Evolutionary conservation across 2,888 invertebrate species (phyloP).

Genomic region (Melipona bicolor): DNA sequence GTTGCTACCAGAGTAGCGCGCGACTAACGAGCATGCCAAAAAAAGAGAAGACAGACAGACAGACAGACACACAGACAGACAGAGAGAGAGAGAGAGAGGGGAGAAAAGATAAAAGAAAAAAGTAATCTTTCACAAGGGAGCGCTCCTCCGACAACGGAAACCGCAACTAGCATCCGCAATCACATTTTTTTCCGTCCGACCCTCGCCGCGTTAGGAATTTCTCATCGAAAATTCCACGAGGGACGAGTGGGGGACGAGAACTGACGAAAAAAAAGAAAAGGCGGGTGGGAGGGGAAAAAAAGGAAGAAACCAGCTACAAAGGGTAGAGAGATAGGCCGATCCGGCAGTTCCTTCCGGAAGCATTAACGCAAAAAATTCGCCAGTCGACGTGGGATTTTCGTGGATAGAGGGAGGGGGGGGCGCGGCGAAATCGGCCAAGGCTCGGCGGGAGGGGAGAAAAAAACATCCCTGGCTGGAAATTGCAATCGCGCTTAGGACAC

Average conservation of each 20-base stretch:
- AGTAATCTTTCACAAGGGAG: constrained; percentile 37
- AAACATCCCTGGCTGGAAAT: constrained; percentile 62
- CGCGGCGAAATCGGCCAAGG: constrained; percentile 34
- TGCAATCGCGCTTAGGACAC: constrained; percentile 73
- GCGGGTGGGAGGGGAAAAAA: background rate
- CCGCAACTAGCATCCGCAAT: constrained; percentile 58
- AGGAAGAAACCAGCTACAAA: constrained; percentile 34
- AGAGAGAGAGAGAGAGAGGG: background rate
- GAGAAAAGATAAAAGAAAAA: constrained; percentile 5
- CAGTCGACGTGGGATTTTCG: constrained; percentile 26
- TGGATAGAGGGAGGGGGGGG: constrained; percentile 5
- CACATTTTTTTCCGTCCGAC: constrained; percentile 50
- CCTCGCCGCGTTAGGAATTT: constrained; percentile 53
- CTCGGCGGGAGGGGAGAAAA: constrained; percentile 30
- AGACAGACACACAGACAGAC: background rate
- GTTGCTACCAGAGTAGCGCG: constrained; percentile 10
- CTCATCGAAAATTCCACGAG: constrained; percentile 55
- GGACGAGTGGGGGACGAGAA: constrained; percentile 1
- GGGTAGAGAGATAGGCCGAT: constrained; percentile 42
- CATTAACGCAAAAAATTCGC: constrained; percentile 65
- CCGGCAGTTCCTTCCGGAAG: constrained; percentile 38
- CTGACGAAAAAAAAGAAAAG: background rate
- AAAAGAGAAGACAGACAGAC: background rate
- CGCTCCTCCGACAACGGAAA: constrained; percentile 37
- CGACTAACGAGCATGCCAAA: constrained; percentile 1